Evolutionary conservation across 1,140 invertebrate species (phyloP), one percentile per base, ranked within the genome.

Genomic region (Druon quercuslanigerum): DNA sequence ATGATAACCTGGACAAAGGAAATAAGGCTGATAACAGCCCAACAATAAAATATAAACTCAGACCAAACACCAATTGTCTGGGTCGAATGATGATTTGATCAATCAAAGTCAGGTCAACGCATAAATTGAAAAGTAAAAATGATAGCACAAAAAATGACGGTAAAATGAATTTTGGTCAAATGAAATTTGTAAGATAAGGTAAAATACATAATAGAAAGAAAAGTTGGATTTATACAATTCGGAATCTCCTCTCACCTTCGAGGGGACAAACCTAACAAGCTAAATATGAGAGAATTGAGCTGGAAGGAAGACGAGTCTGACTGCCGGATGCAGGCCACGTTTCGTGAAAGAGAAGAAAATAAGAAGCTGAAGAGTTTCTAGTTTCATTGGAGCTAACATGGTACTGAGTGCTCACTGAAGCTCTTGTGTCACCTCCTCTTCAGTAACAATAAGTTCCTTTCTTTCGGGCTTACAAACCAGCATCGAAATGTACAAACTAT

Each of bases 211-310:
- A 33, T 33, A 66, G 25, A 66, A 20, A 66, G 40, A 66, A 66
- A 16, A 66, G 40, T 66, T 14, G 25, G 13, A 25, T 46, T 46
- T 9, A 46, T 46, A 40, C 33, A 13, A 40, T 46, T 66, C 40
- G 6, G 14, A 66, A 66, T 66, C 60, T 66, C 25, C 40, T 40
- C 60, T 66, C 25, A 66, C 40, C 25, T 66, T 40, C 33, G 16
- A 46, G 16, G 60, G 60, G 60, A 66, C 60, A 40, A 66, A 66
- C 60, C 40, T 25, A 66, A 66, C 20, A 14, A 66, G 60, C 60
- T 66, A 66, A 66, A 66, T 66, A 66, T 66, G 60, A 66, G 60
- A 66, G 60, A 66, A 66, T 66, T 33, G 25, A 66, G 60, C 25
- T 40, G 60, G 60, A 66, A 40, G 40, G 60, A 40, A 66, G 25